Base-by-base conservation (phyloP, 2,113 vertebrate genomes). In the Perognathus longimembris region DNA sequence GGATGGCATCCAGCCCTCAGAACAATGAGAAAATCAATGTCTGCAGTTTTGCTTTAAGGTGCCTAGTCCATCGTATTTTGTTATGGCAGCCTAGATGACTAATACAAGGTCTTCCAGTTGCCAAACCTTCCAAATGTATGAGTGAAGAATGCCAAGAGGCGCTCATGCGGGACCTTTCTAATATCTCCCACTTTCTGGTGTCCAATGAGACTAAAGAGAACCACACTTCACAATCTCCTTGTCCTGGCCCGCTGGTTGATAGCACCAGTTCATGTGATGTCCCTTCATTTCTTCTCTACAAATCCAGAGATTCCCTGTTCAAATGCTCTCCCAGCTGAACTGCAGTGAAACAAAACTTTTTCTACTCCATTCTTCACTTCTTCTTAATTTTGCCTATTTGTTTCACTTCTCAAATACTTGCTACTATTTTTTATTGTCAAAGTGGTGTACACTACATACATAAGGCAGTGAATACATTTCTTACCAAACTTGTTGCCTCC, bases 291-390 rank as follows among this genome's bases (percentile, higher is more conserved):
- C 67, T 67, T 84, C 42, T 92, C n/a, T 6, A 28, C 36, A 76
- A 63, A 38, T 36, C 32, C 45, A 24, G 85, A 22, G n/a, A 14
- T 54, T 61, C 40, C 54, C 34, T 85, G 5, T 38, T 82, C 57
- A 85, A 81, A 69, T 32, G 70, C 36, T 64, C 26, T 61, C 32
- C 20, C 10, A 66, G 50, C 26, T 42, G 61, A 26, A 7, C 21
- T 30, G 42, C n/a, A 63, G 45, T 32, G 91, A 86, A 81, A 77
- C n/a, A 81, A 93, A 87, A 12, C 1, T 20, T 63, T 64, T 54
- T 73, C 88, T 83, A 40, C 30, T 81, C 28, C 14, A 54, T 89
- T 76, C 8, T 85, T 93, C 8, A 71, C 64, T 71, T 86, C 42
- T 36, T 88, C n/a, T 34, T 76, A 22, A 61, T 54, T 45, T 83